Evolutionary conservation across 2,113 vertebrate genomes (phyloP).

Genomic region (Mus pahari): DNA sequence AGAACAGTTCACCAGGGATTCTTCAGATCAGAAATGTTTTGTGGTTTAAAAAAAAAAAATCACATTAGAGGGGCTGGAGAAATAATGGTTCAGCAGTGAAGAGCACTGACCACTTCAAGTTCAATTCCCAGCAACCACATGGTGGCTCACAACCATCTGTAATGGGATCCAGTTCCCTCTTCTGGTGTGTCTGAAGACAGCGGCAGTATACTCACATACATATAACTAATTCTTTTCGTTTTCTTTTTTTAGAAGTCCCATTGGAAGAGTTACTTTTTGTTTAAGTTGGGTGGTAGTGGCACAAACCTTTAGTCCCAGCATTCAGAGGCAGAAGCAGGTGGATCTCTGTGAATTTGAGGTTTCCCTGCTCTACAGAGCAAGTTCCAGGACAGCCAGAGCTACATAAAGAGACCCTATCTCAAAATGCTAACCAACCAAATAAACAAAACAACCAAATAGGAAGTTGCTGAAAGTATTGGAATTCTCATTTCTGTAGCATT

Average conservation of each 20-base stretch:
- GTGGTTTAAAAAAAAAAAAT: not conserved
- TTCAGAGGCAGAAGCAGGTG: not conserved
- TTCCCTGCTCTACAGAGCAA: not conserved
- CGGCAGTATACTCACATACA: too few species aligned
- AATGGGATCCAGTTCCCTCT: too few species aligned
- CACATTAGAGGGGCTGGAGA: not conserved
- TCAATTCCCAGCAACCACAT: too few species aligned
- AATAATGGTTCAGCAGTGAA: too few species aligned
- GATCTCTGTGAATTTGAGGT: not conserved
- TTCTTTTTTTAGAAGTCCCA: too few species aligned
- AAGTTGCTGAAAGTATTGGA: not conserved
- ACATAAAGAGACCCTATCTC: not conserved
- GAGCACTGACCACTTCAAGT: too few species aligned
- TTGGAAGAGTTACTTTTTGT: constrained; percentile 13
- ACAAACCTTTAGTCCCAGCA: not conserved
- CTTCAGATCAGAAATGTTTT: not conserved
- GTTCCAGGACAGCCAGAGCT: not conserved
- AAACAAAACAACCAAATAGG: not conserved
- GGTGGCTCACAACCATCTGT: too few species aligned
- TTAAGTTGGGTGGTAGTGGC: not conserved
- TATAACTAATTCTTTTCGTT: too few species aligned
- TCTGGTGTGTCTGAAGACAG: too few species aligned
- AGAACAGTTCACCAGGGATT: not conserved
- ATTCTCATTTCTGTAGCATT: not conserved
- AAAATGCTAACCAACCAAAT: not conserved